Percentiles rank a stretch among this genome's conserved stretches.
Evolutionary conservation across 1,140 invertebrate genomes (phyloP).

Genomic region (Meloidogyne hapla): DNA sequence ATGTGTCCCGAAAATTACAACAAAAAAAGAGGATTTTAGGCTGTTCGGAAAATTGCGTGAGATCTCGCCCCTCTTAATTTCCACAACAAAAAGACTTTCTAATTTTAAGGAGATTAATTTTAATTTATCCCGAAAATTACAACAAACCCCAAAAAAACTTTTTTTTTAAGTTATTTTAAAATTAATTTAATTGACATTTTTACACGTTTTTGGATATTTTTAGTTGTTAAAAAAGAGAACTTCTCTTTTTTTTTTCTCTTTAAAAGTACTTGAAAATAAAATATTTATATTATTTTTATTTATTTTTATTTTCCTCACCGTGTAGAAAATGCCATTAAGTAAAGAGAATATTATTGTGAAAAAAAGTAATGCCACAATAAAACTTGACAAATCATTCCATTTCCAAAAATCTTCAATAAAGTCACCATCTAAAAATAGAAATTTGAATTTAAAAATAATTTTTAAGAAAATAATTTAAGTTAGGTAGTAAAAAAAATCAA

Average conservation of each 20-base stretch:
- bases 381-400: slow-evolving; percentile 97
- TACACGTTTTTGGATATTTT: not conserved
- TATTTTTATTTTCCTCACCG: slow-evolving; percentile 65
- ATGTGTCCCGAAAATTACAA: no score
- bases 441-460: not conserved
- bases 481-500: slow-evolving; percentile 2
- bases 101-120: no score
- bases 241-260: not conserved
- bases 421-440: slow-evolving; percentile 52
- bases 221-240: not conserved
- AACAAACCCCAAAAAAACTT: no score
- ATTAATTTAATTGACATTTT: slow-evolving; percentile 3
- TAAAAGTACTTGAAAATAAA: not conserved
- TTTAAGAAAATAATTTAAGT: not conserved
- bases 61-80: no score
- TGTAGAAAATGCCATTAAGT: slow-evolving; percentile 82
- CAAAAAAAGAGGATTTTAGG: no score
- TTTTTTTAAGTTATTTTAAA: not conserved
- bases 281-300: not conserved
- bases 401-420: slow-evolving; percentile 83
- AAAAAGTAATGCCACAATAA: slow-evolving; percentile 83
- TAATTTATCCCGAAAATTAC: no score
- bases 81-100: no score
- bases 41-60: no score
- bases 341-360: slow-evolving; percentile 80